Conservation (phyloP, 2,888 invertebrate species). For the Fabriciana adippe region DNA sequence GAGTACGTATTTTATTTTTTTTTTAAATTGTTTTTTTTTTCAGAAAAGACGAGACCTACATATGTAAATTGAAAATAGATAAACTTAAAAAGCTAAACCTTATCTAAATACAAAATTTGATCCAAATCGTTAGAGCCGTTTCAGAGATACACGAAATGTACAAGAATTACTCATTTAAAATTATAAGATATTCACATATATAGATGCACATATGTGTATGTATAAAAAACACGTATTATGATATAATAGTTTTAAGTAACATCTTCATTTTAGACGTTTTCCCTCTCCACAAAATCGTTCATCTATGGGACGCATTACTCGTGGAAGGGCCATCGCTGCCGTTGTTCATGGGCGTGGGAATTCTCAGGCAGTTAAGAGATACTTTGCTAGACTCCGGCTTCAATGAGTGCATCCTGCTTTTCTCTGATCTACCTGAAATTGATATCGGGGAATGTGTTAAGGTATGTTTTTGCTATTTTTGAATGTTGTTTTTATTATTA, state of each 20-base stretch:
- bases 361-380: constrained; percentile 92
- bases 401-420: constrained; percentile 98
- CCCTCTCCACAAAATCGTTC: constrained; percentile 98
- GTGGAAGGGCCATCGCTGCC: constrained; percentile 97
- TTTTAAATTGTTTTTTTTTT: too few species aligned
- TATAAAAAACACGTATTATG: too few species aligned
- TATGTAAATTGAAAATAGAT: too few species aligned
- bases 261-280: constrained; percentile 90
- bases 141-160: too few species aligned
- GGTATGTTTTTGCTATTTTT: constrained; percentile 45
- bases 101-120: too few species aligned
- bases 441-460: constrained; percentile 96
- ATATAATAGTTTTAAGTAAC: not conserved
- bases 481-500: not conserved
- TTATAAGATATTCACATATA: too few species aligned
- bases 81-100: too few species aligned
- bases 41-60: too few species aligned
- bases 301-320: constrained; percentile 98
- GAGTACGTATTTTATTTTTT: too few species aligned
- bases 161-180: too few species aligned
- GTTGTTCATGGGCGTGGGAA: constrained; percentile 95
- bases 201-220: too few species aligned
- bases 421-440: constrained; percentile 99
- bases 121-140: too few species aligned
- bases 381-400: constrained; percentile 94